A percentile compares a stretch with the other conserved stretches of the same genome.
Evolutionary conservation across 2,113 vertebrate genomes (phyloP).

Genomic region (Rhinolophus sinicus): DNA sequence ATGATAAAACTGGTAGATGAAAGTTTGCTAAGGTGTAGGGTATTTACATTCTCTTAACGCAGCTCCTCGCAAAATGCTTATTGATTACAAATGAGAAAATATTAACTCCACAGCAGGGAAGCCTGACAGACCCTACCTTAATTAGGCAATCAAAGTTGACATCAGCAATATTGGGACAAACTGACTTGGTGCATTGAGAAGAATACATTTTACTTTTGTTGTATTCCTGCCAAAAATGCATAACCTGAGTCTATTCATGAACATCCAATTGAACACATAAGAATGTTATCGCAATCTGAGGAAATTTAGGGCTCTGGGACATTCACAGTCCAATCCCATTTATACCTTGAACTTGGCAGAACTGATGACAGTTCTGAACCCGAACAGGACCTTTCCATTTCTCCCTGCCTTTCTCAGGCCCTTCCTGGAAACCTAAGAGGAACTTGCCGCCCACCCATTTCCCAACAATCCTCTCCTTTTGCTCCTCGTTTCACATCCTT

Average conservation of each 20-base stretch:
- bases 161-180: background rate
- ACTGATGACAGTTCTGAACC: rapidly evolving
- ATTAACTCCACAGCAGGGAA: background rate
- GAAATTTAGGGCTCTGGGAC: rapidly evolving
- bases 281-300: background rate
- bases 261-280: background rate
- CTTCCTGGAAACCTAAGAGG: background rate
- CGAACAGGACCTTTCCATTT: background rate
- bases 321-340: rapidly evolving
- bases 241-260: background rate
- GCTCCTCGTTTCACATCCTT: background rate
- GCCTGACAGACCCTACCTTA: background rate
- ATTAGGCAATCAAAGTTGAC: background rate
- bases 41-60: too few relatives aligned
- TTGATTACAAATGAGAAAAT: background rate
- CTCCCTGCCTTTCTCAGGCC: too few relatives aligned
- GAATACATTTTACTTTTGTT: background rate
- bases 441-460: background rate
- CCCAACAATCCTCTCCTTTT: background rate
- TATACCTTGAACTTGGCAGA: background rate
- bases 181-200: background rate
- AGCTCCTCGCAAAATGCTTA: rapidly evolving
- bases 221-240: background rate
- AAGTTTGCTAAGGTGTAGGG: background rate
- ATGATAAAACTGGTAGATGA: background rate